phyloP scores from a whole-genome alignment of 2,888 invertebrate genomes.

The Beris chalybata region DNA sequence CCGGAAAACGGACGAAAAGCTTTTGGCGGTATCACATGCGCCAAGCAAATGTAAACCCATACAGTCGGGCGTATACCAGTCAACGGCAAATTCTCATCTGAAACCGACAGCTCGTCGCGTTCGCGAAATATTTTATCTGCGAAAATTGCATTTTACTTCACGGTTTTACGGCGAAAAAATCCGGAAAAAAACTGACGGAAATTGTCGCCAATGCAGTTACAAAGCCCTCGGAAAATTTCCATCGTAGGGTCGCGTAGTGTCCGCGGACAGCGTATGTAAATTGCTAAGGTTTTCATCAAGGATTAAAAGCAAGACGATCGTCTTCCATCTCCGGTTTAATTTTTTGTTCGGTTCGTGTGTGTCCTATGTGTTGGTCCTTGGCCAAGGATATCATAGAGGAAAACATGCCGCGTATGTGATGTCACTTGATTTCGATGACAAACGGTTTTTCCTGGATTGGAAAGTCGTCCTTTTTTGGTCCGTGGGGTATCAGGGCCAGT shows the following conservation, averaged over 20 bases:
- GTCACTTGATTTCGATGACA: slow-evolving; percentile 21
- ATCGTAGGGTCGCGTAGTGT: no score
- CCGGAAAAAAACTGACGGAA: no score
- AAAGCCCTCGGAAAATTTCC: no score
- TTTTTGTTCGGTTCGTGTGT: no score
- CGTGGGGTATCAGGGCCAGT: no score
- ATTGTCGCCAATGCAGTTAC: no score
- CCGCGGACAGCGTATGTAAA: no score
- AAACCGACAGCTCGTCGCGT: slow-evolving; percentile 35
- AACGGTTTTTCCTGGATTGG: slow-evolving; percentile 1
- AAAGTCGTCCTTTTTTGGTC: not conserved
- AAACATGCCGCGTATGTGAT: slow-evolving; percentile 18
- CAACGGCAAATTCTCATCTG: slow-evolving; percentile 37
- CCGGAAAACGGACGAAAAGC: slow-evolving; percentile 16
- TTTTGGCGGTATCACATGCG: slow-evolving; percentile 34
- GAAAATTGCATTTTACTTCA: not conserved
- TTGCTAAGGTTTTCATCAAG: no score
- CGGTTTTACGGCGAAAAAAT: no score
- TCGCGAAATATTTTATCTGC: slow-evolving; percentile 14
- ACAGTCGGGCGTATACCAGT: slow-evolving; percentile 39
- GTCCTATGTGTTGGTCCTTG: not conserved
- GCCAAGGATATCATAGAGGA: not conserved
- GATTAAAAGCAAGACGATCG: no score
- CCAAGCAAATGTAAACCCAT: slow-evolving; percentile 35
- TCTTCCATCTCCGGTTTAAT: no score